A percentile compares a stretch with the other conserved stretches of the same genome.
These are phyloP conservation scores for Corbicula japonica DNA, from an alignment of 2,888 invertebrate genomes.

Conservation along the genomic window DNA sequence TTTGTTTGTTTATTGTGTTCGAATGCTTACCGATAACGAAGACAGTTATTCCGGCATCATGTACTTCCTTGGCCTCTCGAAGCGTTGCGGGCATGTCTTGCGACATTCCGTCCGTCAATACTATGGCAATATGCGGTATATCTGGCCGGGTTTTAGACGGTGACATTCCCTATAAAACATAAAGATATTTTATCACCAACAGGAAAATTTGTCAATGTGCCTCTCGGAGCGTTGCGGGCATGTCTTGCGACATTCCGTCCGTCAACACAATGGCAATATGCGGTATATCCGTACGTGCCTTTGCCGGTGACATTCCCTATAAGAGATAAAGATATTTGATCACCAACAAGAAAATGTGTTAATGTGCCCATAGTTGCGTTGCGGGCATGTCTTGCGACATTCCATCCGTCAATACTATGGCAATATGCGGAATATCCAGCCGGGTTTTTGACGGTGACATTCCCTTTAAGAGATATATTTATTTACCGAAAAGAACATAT, in stretches of 20 bases:
- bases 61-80: slow-evolving; percentile 47
- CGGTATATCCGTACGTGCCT: slow-evolving; percentile 51
- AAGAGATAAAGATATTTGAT: no score
- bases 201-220: no score
- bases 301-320: slow-evolving; percentile 39
- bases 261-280: slow-evolving; percentile 75
- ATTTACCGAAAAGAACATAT: no score
- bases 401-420: slow-evolving; percentile 76
- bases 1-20: no score
- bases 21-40: slow-evolving; percentile 64
- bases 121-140: slow-evolving; percentile 71
- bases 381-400: slow-evolving; percentile 60
- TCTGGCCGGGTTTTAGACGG: slow-evolving; percentile 29
- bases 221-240: slow-evolving; percentile 44
- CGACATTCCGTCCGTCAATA: slow-evolving; percentile 75
- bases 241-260: slow-evolving; percentile 70
- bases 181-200: no score
- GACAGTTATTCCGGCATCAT: slow-evolving; percentile 60
- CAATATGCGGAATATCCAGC: slow-evolving; percentile 69
- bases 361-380: slow-evolving; percentile 59
- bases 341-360: no score
- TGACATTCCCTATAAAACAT: slow-evolving; percentile 43
- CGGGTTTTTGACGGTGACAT: slow-evolving; percentile 38
- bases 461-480: no score
- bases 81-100: slow-evolving; percentile 53